Percentiles rank a stretch among this genome's conserved stretches.
phyloP scores from a whole-genome alignment of 1,140 invertebrate species.

The Leptestheria dahalacensis region DNA sequence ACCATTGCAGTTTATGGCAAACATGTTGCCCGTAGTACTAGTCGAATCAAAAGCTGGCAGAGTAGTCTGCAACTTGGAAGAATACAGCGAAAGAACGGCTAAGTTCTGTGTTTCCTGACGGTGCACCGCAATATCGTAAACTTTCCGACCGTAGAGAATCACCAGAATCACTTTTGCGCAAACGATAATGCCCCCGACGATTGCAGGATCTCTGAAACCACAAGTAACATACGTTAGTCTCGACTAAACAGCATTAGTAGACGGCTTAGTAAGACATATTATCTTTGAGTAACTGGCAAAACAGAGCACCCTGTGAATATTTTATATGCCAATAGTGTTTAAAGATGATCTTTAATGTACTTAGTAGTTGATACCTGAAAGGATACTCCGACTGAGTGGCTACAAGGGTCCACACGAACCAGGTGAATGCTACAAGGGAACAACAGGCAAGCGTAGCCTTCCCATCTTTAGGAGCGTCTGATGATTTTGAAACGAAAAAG shows the following conservation, averaged over 20 bases:
- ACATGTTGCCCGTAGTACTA: not conserved
- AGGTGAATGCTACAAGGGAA: slow-evolving; percentile 3
- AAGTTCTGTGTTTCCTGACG: slow-evolving; percentile 5
- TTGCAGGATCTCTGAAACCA: slow-evolving; percentile 19
- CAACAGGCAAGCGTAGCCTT: slow-evolving; percentile 9
- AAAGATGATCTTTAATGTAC: no score
- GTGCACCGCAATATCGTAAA: slow-evolving; percentile 14
- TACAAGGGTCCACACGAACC: slow-evolving; percentile 6
- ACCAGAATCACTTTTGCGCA: slow-evolving; percentile 21
- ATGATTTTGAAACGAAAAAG: not conserved
- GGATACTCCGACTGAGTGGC: slow-evolving; percentile 2
- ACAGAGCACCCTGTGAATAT: no score
- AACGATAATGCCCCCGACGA: slow-evolving; percentile 22
- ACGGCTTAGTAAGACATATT: no score
- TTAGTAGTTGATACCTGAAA: not conserved
- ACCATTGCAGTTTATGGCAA: not conserved
- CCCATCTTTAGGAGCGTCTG: not conserved
- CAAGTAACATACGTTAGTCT: not conserved
- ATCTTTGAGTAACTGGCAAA: no score
- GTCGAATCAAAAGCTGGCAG: not conserved
- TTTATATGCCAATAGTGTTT: no score
- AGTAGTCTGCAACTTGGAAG: not conserved
- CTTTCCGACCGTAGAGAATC: slow-evolving; percentile 20
- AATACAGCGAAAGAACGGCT: slow-evolving; percentile 12
- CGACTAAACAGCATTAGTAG: no score